Evolutionary conservation across 2,888 invertebrate genomes (phyloP).

Genomic region (Yponomeuta malinellus): DNA sequence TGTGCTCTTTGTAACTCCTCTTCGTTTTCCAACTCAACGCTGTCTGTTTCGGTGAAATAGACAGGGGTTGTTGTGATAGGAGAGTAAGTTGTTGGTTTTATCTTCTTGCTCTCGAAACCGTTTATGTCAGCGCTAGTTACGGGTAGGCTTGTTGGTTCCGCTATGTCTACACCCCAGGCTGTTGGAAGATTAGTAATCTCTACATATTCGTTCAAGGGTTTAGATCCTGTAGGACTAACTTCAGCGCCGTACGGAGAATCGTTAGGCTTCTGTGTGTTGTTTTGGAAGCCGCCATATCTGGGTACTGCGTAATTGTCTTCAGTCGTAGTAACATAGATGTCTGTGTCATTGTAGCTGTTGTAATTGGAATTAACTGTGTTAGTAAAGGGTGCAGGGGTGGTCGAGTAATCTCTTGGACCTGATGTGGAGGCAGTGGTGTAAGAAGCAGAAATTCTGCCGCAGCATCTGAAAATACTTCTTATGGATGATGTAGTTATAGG

Average conservation of each 20-base stretch:
- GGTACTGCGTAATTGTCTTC: constrained; percentile 48
- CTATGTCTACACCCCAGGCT: constrained; percentile 60
- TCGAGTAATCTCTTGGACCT: constrained; percentile 32
- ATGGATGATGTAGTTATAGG: constrained; percentile 33
- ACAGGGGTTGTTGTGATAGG: constrained; percentile 47
- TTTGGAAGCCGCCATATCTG: constrained; percentile 61
- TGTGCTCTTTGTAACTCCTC: constrained; percentile 82
- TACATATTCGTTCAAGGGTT: constrained; percentile 63
- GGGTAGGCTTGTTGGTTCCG: constrained; percentile 43
- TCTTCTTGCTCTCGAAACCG: constrained; percentile 60
- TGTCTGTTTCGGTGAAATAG: constrained; percentile 59
- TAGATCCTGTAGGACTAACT: constrained; percentile 55
- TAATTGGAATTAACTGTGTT: constrained; percentile 56
- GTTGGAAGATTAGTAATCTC: constrained; percentile 63
- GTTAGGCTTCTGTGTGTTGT: constrained; percentile 47
- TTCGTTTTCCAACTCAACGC: constrained; percentile 69
- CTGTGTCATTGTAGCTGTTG: constrained; percentile 41
- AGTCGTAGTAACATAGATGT: constrained; percentile 35
- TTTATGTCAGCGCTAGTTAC: constrained; percentile 40
- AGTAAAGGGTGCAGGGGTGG: constrained; percentile 61
- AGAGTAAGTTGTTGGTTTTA: constrained; percentile 41
- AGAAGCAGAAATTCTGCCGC: constrained; percentile 64
- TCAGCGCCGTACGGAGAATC: constrained; percentile 65
- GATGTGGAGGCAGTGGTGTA: constrained; percentile 54
- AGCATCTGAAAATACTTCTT: constrained; percentile 56